phyloP scores from a whole-genome alignment of 2,888 invertebrate species.

The Epinotia bilunana region DNA sequence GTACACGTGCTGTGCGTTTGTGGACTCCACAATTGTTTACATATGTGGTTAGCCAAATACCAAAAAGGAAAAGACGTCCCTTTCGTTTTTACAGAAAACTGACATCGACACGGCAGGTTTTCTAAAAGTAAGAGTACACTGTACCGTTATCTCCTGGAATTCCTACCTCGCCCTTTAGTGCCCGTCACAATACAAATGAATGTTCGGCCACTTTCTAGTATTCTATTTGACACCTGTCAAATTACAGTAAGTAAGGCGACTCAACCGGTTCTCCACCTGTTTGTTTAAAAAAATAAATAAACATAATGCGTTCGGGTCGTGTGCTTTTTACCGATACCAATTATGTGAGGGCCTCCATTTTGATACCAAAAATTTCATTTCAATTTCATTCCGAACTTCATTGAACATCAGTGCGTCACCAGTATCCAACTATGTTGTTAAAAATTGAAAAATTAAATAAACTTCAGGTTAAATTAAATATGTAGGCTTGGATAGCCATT shows the following conservation, averaged over 20 bases:
- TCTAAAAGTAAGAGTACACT: constrained; percentile 28
- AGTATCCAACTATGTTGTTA: no score
- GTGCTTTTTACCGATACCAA: constrained; percentile 47
- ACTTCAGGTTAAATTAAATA: no score
- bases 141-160: constrained; percentile 12
- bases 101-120: constrained; percentile 15
- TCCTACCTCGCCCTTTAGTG: constrained; percentile 19
- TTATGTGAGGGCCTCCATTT: constrained; percentile 33
- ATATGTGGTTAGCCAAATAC: constrained; percentile 10
- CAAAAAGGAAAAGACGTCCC: background rate
- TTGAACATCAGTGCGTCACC: background rate
- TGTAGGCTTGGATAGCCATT: no score
- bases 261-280: constrained; percentile 64
- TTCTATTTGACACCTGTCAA: constrained; percentile 68
- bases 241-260: constrained; percentile 53
- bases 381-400: background rate
- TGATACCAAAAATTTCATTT: background rate
- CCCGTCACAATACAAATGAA: constrained; percentile 27
- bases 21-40: background rate
- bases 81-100: constrained; percentile 15
- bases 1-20: background rate
- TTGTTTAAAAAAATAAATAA: constrained; percentile 34
- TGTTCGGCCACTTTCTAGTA: constrained; percentile 48
- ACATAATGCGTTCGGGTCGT: constrained; percentile 44
- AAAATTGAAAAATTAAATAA: no score